These are phyloP conservation scores for Zophobas morio DNA, from an alignment of 1,140 invertebrate genomes.

Conservation along the genomic window DNA sequence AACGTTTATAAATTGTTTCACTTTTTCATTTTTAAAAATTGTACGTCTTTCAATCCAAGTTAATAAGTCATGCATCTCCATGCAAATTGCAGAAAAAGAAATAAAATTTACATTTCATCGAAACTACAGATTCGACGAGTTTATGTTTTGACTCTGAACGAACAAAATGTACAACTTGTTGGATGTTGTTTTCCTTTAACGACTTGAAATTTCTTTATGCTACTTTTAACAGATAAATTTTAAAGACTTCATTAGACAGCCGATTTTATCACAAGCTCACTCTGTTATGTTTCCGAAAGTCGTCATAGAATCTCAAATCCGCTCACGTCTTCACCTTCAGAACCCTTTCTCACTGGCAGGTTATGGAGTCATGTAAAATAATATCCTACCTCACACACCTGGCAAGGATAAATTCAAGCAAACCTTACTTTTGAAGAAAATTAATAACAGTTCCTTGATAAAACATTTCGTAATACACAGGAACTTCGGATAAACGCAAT, in stretches of 20 bases:
- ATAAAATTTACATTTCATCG: too few species aligned
- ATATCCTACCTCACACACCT: neutral
- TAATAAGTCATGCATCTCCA: too few species aligned
- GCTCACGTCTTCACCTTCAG: constrained; percentile 27
- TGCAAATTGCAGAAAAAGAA: too few species aligned
- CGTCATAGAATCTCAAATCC: constrained; percentile 18
- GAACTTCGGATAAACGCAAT: neutral
- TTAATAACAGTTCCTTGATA: neutral
- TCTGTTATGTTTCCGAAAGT: neutral
- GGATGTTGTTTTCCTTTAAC: too few species aligned
- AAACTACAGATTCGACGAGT: too few species aligned
- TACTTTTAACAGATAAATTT: too few species aligned
- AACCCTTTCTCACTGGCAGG: constrained; percentile 13
- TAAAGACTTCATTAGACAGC: neutral
- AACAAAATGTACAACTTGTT: too few species aligned
- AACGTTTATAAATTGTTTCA: too few species aligned
- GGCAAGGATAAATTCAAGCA: constrained; percentile 27
- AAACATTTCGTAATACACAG: neutral
- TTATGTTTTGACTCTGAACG: too few species aligned
- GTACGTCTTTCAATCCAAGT: too few species aligned
- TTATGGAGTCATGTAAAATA: neutral
- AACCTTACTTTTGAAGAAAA: neutral
- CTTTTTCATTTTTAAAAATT: too few species aligned
- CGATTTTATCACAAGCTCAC: neutral
- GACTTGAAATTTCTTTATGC: too few species aligned